Conservation (phyloP, 2,797 vertebrate genomes). For the Acridotheres tristis region DNA sequence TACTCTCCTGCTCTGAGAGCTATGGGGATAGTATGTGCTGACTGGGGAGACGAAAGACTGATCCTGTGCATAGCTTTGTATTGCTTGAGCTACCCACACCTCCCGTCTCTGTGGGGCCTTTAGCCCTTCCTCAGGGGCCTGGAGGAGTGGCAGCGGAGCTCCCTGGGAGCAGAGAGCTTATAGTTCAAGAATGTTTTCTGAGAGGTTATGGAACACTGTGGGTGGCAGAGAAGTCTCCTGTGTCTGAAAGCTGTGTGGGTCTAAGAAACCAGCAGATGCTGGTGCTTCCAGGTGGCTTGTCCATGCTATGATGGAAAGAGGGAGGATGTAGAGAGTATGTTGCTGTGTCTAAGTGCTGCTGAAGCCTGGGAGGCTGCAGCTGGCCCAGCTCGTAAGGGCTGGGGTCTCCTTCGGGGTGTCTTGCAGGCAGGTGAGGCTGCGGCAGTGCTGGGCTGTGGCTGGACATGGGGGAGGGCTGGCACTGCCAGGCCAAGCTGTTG, state of each 20-base stretch:
- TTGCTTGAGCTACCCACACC: neutral
- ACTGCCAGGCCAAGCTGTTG: conserved; percentile 12
- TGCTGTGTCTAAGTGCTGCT: neutral
- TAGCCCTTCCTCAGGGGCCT: neutral
- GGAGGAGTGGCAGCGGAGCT: neutral
- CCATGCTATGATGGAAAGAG: rapidly evolving
- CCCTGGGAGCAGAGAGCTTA: neutral
- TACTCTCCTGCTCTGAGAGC: rapidly evolving
- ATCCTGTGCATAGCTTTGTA: neutral
- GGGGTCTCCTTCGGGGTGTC: neutral
- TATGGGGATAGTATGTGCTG: neutral
- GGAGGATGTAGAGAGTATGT: neutral
- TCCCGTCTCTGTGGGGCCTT: neutral
- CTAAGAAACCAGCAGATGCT: neutral
- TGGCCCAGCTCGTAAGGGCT: rapidly evolving
- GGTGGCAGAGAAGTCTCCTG: neutral
- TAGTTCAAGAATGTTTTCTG: neutral
- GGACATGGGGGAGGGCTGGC: neutral
- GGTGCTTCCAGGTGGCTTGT: neutral
- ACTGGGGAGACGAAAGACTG: neutral
- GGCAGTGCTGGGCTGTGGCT: neutral
- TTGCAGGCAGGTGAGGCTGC: neutral
- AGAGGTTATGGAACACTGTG: neutral
- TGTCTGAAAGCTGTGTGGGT: neutral
- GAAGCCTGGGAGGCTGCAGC: neutral